These are phyloP conservation scores for Dioctria linearis DNA, from an alignment of 2,888 invertebrate genomes.

Conservation along the genomic window DNA sequence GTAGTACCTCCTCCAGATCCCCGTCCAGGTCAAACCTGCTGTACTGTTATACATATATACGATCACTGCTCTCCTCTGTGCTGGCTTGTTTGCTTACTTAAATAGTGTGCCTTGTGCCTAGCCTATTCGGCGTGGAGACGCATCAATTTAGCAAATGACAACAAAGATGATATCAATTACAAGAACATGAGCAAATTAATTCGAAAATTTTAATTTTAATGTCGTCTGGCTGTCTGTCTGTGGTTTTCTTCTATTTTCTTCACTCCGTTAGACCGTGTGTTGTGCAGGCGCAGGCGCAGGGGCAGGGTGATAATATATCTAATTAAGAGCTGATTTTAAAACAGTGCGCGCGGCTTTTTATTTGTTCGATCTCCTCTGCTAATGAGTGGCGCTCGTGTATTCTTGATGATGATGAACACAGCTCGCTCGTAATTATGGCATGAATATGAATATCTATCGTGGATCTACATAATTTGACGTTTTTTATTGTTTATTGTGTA, in stretches of 20 bases:
- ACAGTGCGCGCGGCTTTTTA: background rate
- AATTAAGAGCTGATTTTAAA: constrained; percentile 40
- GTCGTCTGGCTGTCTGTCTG: constrained; percentile 48
- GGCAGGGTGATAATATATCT: constrained; percentile 11
- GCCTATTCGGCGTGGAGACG: background rate
- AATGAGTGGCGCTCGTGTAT: constrained; percentile 20
- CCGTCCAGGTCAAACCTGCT: too few relatives aligned
- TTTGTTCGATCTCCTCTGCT: background rate
- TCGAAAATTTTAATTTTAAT: constrained; percentile 45
- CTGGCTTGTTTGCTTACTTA: too few relatives aligned
- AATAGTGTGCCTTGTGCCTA: background rate
- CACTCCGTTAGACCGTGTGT: background rate
- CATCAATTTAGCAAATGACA: constrained; percentile 40
- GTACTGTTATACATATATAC: too few relatives aligned
- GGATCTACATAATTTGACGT: background rate
- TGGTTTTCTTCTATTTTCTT: constrained; percentile 35
- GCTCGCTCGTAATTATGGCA: background rate
- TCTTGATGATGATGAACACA: background rate
- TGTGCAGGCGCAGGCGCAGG: background rate
- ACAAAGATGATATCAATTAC: constrained; percentile 51
- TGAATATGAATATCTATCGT: too few relatives aligned
- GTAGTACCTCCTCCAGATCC: too few relatives aligned
- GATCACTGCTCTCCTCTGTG: too few relatives aligned
- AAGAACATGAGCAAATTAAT: constrained; percentile 48
- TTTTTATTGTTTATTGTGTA: background rate